Conservation (phyloP, 2,888 invertebrate genomes). For the Diarsia mendica region DNA sequence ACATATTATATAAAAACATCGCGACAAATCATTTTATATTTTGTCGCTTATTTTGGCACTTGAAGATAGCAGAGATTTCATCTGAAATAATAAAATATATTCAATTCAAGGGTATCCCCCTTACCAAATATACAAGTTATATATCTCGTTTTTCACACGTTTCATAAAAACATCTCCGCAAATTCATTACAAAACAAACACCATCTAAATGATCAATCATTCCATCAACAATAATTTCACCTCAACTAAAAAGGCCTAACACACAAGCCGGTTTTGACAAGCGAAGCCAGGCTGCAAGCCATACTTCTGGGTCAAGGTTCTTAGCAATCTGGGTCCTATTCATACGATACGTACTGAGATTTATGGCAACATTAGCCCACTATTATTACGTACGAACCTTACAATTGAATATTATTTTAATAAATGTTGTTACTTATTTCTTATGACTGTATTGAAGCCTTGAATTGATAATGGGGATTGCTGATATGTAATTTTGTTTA, state of each 20-base stretch:
- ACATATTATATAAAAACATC: too few species aligned
- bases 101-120: background rate
- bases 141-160: background rate
- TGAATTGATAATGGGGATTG: constrained; percentile 70
- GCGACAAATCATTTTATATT: too few species aligned
- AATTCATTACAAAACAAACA: constrained; percentile 17
- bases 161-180: background rate
- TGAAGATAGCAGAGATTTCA: too few species aligned
- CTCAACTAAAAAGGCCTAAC: constrained; percentile 42
- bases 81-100: background rate
- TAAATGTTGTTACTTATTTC: constrained; percentile 71
- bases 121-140: background rate
- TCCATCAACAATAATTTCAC: constrained; percentile 20
- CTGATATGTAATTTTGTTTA: constrained; percentile 56
- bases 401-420: constrained; percentile 83
- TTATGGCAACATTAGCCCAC: constrained; percentile 79
- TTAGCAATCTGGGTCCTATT: constrained; percentile 67
- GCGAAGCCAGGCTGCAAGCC: constrained; percentile 43
- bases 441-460: constrained; percentile 71
- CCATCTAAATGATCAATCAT: constrained; percentile 31
- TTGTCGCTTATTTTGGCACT: too few species aligned
- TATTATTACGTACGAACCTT: constrained; percentile 79
- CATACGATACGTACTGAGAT: constrained; percentile 77
- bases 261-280: constrained; percentile 51
- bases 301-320: constrained; percentile 63